Evolutionary conservation across 2,797 vertebrate genomes (phyloP).

Genomic region (Adrianichthys oophorus): DNA sequence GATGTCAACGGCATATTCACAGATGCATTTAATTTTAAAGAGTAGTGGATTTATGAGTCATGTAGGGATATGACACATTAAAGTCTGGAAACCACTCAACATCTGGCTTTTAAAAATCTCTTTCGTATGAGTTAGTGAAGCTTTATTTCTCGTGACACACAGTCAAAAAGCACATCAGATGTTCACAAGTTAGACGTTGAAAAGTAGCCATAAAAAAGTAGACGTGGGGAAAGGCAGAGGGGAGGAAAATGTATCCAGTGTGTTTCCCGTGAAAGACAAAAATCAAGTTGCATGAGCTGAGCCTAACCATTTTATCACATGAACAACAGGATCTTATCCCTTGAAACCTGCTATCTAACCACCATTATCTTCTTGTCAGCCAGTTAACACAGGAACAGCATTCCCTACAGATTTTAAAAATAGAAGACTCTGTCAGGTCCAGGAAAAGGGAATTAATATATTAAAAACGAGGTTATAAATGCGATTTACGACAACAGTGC

Average conservation of each 20-base stretch:
- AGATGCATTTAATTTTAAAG: conserved; percentile 12
- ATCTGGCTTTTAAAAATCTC: conserved; percentile 6
- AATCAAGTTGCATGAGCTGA: conserved; percentile 29
- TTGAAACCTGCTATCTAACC: conserved; percentile 45
- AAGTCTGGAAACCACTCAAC: background rate
- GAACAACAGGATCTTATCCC: conserved; percentile 50
- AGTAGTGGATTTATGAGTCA: background rate
- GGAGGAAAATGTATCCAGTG: background rate
- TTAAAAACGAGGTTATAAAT: background rate
- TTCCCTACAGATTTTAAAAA: conserved; percentile 41
- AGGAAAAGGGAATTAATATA: background rate
- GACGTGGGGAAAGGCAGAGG: background rate
- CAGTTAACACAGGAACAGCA: conserved; percentile 37
- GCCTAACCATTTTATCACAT: conserved; percentile 53
- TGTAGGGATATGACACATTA: background rate
- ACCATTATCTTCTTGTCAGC: conserved; percentile 66
- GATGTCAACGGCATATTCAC: background rate
- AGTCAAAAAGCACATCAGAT: conserved; percentile 7
- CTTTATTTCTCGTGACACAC: conserved; percentile 6
- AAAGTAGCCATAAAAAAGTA: background rate
- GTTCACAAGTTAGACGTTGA: conserved; percentile 5
- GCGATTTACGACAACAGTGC: too few relatives aligned
- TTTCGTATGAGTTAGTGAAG: conserved; percentile 14
- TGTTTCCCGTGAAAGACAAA: background rate
- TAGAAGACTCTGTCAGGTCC: conserved; percentile 25